Conservation (phyloP, 2,888 invertebrate genomes). For the Lucinisca nassula region DNA sequence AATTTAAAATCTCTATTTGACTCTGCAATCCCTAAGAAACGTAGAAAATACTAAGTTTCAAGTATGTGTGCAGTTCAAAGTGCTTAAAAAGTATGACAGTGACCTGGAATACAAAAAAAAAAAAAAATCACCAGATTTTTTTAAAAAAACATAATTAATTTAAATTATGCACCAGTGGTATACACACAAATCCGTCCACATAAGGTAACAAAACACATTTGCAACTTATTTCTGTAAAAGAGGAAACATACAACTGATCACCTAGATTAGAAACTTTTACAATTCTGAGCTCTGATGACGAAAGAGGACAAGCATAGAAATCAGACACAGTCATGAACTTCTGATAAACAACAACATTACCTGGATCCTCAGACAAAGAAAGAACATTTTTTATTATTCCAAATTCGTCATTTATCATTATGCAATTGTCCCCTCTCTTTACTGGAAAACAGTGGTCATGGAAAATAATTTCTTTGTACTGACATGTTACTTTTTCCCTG, state of each 20-base stretch:
- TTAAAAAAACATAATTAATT: neutral
- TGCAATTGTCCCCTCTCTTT: conserved; percentile 8
- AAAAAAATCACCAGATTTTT: too few relatives aligned
- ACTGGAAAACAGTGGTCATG: neutral
- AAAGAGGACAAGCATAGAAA: conserved; percentile 1
- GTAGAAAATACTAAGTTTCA: too few relatives aligned
- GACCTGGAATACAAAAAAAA: too few relatives aligned
- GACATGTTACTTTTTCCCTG: neutral
- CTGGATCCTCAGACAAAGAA: neutral
- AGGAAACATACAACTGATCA: conserved; percentile 9
- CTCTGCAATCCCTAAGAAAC: too few relatives aligned
- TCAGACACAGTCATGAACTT: neutral
- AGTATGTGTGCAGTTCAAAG: too few relatives aligned
- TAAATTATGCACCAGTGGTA: conserved; percentile 12
- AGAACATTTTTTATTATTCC: conserved; percentile 17
- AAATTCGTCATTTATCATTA: conserved; percentile 4
- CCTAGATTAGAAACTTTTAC: conserved; percentile 9
- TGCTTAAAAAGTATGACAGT: too few relatives aligned
- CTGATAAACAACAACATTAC: neutral
- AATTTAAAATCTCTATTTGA: too few relatives aligned
- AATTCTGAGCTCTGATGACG: conserved; percentile 3
- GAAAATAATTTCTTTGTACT: neutral
- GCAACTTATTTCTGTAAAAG: conserved; percentile 3
- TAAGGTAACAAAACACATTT: conserved; percentile 41
- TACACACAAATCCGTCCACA: neutral